phyloP scores from a whole-genome alignment of 2,797 vertebrate species.

The Phylloscopus collybita region DNA sequence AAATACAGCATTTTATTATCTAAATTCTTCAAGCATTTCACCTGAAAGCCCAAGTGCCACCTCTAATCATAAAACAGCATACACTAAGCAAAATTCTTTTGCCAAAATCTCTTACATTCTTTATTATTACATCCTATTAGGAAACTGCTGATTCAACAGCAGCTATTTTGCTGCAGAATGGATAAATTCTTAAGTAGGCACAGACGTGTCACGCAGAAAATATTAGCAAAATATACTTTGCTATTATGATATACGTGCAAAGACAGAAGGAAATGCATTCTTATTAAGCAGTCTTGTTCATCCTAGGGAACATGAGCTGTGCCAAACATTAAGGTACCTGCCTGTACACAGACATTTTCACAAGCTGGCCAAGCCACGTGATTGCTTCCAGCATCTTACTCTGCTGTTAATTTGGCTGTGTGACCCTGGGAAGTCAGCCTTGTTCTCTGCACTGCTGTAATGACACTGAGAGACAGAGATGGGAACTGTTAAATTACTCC shows the following conservation, averaged over 20 bases:
- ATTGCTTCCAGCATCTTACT: neutral
- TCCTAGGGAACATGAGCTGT: neutral
- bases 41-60: conserved; percentile 24
- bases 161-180: conserved; percentile 38
- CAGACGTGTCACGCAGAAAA: neutral
- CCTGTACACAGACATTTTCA: neutral
- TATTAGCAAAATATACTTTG: neutral
- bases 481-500: neutral
- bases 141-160: conserved; percentile 23
- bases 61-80: conserved; percentile 9
- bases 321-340: neutral
- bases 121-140: neutral
- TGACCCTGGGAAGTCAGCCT: neutral
- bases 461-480: neutral
- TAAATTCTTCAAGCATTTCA: conserved; percentile 1
- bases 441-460: neutral
- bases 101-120: conserved; percentile 12
- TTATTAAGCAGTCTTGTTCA: neutral
- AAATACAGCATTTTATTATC: neutral
- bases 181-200: conserved; percentile 28
- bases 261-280: neutral
- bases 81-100: conserved; percentile 14
- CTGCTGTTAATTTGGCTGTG: neutral
- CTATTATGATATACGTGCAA: neutral
- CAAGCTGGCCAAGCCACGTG: neutral